Evolutionary conservation across 2,113 vertebrate genomes (phyloP).

Genomic region (Semnornis frantzii): DNA sequence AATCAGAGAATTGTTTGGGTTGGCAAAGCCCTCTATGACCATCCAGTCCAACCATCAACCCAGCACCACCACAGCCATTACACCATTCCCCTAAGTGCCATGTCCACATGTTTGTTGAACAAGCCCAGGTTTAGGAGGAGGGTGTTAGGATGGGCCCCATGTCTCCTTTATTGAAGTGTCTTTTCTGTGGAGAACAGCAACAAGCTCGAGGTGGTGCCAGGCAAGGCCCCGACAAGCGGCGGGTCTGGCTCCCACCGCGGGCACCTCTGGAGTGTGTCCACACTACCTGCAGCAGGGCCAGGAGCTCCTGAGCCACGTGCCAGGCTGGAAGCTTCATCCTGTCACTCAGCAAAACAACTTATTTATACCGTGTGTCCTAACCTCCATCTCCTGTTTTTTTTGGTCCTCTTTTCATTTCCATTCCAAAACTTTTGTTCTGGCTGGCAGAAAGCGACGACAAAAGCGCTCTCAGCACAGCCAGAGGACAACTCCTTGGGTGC

Average conservation of each 20-base stretch:
- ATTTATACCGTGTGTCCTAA: slow-evolving; percentile 36
- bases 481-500: neutral
- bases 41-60: no score
- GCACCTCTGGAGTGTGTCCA: neutral
- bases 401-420: neutral
- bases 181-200: neutral
- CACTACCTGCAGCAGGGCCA: neutral
- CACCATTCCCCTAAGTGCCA: no score
- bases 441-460: slow-evolving; percentile 22
- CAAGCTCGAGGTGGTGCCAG: neutral
- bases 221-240: neutral
- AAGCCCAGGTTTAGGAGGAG: neutral
- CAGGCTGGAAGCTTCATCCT: neutral
- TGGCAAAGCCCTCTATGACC: no score
- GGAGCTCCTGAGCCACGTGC: neutral
- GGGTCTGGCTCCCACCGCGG: neutral
- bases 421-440: neutral
- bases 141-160: neutral
- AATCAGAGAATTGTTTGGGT: no score
- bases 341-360: neutral
- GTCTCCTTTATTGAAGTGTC: neutral
- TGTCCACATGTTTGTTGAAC: neutral
- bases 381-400: neutral
- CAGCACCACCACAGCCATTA: no score
- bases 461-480: neutral